A percentile compares a stretch with the other conserved stretches of the same genome.
Conservation (phyloP, 2,797 vertebrate species). For the Setipinna tenuifilis region DNA sequence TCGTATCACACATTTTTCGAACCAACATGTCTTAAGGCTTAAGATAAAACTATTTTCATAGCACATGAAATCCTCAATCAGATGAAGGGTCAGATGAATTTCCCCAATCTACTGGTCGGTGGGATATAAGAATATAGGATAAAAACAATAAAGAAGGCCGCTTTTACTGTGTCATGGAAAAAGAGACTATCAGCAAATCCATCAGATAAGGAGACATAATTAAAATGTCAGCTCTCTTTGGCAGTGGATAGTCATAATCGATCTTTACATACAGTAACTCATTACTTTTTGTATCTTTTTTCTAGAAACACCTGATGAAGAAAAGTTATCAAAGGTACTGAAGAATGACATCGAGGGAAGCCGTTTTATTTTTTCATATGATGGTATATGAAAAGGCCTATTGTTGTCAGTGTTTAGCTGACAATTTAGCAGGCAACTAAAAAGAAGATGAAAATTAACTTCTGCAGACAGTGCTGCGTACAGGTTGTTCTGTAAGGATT, state of each 20-base stretch:
- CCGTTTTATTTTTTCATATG: constrained; percentile 65
- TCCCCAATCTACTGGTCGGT: constrained; percentile 69
- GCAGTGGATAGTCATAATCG: constrained; percentile 50
- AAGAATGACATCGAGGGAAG: constrained; percentile 58
- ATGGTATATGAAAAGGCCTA: constrained; percentile 75
- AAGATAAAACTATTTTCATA: constrained; percentile 64
- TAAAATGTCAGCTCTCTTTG: constrained; percentile 78
- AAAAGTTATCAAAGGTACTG: constrained; percentile 65
- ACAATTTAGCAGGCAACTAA: constrained; percentile 52
- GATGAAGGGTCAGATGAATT: constrained; percentile 70
- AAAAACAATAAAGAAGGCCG: constrained; percentile 76
- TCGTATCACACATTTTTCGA: constrained; percentile 57
- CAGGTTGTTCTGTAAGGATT: background rate
- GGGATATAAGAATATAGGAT: constrained; percentile 77
- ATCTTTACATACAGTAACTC: constrained; percentile 62
- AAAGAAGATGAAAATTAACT: background rate
- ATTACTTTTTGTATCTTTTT: constrained; percentile 55
- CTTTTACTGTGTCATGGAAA: constrained; percentile 71
- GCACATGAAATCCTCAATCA: constrained; percentile 73
- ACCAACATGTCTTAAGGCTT: constrained; percentile 58
- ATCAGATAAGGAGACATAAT: constrained; percentile 80
- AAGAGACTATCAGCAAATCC: constrained; percentile 76
- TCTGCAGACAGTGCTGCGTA: background rate
- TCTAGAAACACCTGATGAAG: constrained; percentile 56
- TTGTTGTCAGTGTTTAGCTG: constrained; percentile 38